These are phyloP conservation scores for Pterocles orientalis DNA, from an alignment of 2,113 vertebrate species.

Conservation along the genomic window DNA sequence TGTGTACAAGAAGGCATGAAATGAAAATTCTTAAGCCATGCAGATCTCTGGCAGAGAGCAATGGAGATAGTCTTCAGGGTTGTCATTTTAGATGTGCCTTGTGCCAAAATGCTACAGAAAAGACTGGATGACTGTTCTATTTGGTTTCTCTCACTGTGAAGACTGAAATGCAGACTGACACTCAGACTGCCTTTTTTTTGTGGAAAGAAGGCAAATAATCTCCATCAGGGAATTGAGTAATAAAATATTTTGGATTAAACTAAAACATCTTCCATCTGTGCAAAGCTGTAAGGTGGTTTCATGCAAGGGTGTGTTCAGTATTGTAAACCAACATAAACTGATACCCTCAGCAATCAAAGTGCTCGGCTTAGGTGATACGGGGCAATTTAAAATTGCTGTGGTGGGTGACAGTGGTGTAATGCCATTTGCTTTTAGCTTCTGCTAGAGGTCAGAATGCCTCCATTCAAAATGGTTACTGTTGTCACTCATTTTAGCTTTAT, in stretches of 20 bases:
- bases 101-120: background rate
- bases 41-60: background rate
- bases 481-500: background rate
- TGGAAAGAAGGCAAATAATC: background rate
- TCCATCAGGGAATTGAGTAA: background rate
- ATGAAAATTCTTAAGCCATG: background rate
- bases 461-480: background rate
- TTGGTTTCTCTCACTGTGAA: background rate
- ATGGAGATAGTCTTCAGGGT: background rate
- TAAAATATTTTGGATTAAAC: background rate
- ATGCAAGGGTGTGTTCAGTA: background rate
- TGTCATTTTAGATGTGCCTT: background rate
- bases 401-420: background rate
- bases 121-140: background rate
- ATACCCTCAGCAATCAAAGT: background rate
- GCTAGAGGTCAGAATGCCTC: background rate
- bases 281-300: background rate
- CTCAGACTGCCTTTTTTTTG: background rate
- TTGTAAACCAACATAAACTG: background rate
- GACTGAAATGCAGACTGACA: background rate
- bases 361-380: background rate
- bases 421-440: background rate
- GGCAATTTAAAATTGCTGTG: background rate
- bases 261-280: background rate
- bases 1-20: background rate